Evolutionary conservation across 2,113 vertebrate genomes (phyloP), one percentile per base, ranked within the genome.

Genomic region (Tetraodon nigroviridis): DNA sequence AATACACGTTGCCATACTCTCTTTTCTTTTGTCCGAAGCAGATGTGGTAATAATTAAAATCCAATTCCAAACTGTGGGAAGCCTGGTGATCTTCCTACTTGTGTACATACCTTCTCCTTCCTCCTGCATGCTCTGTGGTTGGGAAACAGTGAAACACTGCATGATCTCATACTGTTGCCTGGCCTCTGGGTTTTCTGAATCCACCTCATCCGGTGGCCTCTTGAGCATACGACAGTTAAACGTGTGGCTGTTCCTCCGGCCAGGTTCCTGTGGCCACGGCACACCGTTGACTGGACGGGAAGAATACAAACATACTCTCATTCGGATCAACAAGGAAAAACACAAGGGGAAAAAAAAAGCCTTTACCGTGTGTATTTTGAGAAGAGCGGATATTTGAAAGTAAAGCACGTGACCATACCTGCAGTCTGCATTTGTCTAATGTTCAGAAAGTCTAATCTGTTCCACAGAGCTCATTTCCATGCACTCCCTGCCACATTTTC

Each of bases 161-260:
- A 98, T 97, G 77, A 94, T 91, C 86, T 98, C 93, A 8, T 98
- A 98, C 59, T 94, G 93, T 81, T 97, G 94, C 10, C 93, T 91
- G 3, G 93, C 93, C 82, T 97, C 95, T 69, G 88, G 90, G 80
- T 93, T 94, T 76, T 96, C 94, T 0, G 91, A 46, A 5, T 92
- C 93, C 0, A 86, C 72, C 83, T 97, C 93, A 0, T 95, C 94
- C 0, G 94, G 93, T 0, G 92, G 94, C 55, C 95, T 92, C 81
- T 95, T 94, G 86, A 98, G 86, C 93, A 98, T 94, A 67, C 95
- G 92, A 84, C 95, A 98, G 92, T 93, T 95, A 75, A 98, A 98
- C n/a, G 93, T 93, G 71, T 94, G 94, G 88, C 94, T 94, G 86
- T 89, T 97, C 81, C 92, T 90, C 10, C 92, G 84, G 50, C 84